phyloP scores from a whole-genome alignment of 2,113 vertebrate genomes.

The Alectura lathami region DNA sequence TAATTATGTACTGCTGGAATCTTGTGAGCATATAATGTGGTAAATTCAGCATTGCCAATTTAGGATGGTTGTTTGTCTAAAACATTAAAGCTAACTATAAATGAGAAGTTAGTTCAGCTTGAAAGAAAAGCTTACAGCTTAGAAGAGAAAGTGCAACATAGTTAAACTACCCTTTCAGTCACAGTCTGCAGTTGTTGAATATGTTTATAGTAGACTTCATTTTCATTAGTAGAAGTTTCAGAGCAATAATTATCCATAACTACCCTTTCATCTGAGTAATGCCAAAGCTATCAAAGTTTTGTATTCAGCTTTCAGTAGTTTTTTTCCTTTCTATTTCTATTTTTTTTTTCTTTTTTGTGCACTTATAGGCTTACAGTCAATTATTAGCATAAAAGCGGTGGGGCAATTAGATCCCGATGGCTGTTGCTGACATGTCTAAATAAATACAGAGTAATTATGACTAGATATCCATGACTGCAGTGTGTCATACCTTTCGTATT shows the following conservation, averaged over 20 bases:
- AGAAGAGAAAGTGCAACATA: not conserved
- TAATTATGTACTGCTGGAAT: slow-evolving; percentile 43
- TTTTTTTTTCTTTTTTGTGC: not conserved
- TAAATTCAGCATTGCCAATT: slow-evolving; percentile 54
- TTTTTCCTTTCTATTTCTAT: not conserved
- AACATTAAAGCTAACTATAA: slow-evolving; percentile 45
- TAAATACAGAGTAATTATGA: slow-evolving; percentile 23
- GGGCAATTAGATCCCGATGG: slow-evolving; percentile 1
- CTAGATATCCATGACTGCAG: not conserved
- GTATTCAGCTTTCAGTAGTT: not conserved
- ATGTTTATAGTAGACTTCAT: not conserved
- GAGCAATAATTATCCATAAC: not conserved
- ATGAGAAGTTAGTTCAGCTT: not conserved
- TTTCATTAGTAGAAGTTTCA: not conserved
- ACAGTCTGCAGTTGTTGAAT: not conserved
- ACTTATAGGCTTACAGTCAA: not conserved
- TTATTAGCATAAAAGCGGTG: not conserved
- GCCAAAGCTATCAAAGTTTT: not conserved
- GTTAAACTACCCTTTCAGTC: not conserved
- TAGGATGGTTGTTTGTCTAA: slow-evolving; percentile 38
- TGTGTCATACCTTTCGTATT: not conserved
- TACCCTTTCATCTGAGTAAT: not conserved
- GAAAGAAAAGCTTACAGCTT: slow-evolving; percentile 8
- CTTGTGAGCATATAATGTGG: slow-evolving; percentile 48
- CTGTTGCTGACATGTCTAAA: not conserved